Evolutionary conservation across 1,140 invertebrate species (phyloP), one percentile per base, ranked within the genome.

Genomic region (Halyomorpha halys): DNA sequence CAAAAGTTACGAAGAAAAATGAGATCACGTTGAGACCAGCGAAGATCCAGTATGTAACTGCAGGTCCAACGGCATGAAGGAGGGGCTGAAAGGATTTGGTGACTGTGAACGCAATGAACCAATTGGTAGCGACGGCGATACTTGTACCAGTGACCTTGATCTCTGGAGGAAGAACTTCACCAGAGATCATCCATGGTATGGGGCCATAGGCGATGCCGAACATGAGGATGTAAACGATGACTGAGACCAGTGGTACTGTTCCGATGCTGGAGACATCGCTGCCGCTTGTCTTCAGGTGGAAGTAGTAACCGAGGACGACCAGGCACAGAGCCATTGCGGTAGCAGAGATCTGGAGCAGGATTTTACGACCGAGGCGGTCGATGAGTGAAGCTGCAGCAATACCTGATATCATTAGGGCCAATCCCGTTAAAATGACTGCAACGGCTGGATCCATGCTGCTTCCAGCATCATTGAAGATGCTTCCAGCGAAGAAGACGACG

Each of bases 21-120:
- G 85, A 86, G 1, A 82, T 2, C 0, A 82, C 74, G 80, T 90
- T 91, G 66, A 92, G 81, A 0, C 72, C 77, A 16, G 84, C 83
- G 72, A 92, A 95, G 66, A 93, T 80, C 82, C 86, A 94, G 76
- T 95, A 97, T 0, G 87, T 86, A 14, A 79, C 79, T 68, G 83
- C 82, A 4, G 81, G 79, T 0, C 89, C 89, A 9, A 92, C 76
- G 0, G 76, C 73, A 0, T 74, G 69, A 0, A 77, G 73, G 3
- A 94, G 73, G 0, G 79, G 72, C 1, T 76, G 76, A 73, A 90
- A 92, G 70, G 82, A 85, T 69, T 86, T 86, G 27, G 91, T 94
- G 0, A 94, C 85, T 8, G 91, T 68, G 72, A 95, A 95, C 0
- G 86, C 89, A 47, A 85, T 79, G 51, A 82, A 76, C 90, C 92